Percentiles rank a stretch among this genome's conserved stretches.
Evolutionary conservation across 2,113 vertebrate genomes (phyloP).

Genomic region (Alethe castanea): DNA sequence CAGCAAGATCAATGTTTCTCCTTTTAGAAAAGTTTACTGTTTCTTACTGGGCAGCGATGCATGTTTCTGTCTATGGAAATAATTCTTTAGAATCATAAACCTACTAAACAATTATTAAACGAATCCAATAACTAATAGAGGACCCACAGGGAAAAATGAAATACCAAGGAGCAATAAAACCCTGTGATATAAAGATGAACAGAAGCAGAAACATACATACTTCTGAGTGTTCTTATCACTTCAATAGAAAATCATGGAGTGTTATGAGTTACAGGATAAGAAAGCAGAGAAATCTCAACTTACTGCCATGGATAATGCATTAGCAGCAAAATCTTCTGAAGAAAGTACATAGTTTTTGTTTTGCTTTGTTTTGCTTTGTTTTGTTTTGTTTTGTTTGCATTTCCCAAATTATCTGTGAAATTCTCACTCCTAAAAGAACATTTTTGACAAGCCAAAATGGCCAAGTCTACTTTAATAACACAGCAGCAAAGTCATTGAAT

Average conservation of each 20-base stretch:
- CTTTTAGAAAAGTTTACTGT: not conserved
- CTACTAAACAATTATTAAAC: not conserved
- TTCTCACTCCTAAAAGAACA: not conserved
- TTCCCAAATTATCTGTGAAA: not conserved
- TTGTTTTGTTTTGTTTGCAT: not conserved
- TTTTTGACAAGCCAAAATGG: not conserved
- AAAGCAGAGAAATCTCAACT: not conserved
- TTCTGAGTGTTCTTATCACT: not conserved
- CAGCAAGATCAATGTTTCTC: not conserved
- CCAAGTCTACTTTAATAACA: not conserved
- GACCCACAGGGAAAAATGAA: not conserved
- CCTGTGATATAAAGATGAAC: not conserved
- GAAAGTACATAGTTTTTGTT: not conserved
- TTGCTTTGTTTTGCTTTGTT: not conserved
- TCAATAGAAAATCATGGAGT: not conserved
- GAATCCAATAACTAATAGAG: not conserved
- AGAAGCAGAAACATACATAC: not conserved
- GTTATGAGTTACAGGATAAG: not conserved
- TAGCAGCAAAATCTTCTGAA: not conserved
- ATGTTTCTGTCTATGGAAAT: not conserved
- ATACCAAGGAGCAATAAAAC: not conserved
- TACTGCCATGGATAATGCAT: not conserved
- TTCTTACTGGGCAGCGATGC: not conserved
- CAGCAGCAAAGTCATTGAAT: rapidly evolving
- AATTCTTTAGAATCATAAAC: not conserved